phyloP scores from a whole-genome alignment of 1,140 invertebrate species.

The Drosophila tsacasi region DNA sequence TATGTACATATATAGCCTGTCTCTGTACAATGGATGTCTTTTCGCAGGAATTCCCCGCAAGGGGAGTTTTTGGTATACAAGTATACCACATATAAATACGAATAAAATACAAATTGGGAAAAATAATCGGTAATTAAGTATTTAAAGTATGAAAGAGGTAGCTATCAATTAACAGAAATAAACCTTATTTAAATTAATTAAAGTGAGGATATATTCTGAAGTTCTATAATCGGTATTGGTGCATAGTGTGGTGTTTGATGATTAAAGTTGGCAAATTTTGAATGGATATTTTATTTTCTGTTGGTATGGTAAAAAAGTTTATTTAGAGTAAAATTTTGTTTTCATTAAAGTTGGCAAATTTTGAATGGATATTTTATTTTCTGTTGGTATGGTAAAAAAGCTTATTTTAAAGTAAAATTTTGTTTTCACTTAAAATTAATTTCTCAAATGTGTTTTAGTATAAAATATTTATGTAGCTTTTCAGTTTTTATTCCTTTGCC shows the following conservation, averaged over 20 bases:
- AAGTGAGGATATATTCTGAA: not conserved
- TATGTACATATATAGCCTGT: conserved; percentile 14
- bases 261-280: too few relatives aligned
- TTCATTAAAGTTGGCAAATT: too few relatives aligned
- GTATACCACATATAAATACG: not conserved
- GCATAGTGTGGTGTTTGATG: not conserved
- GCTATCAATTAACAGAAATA: not conserved
- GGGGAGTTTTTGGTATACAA: conserved; percentile 9
- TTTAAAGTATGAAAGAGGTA: not conserved
- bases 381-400: too few relatives aligned
- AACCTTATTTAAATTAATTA: not conserved
- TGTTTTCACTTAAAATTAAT: too few relatives aligned
- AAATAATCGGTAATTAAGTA: not conserved
- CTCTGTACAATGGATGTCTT: conserved; percentile 19
- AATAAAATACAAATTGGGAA: not conserved
- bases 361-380: too few relatives aligned
- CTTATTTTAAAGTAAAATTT: too few relatives aligned
- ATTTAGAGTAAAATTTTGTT: too few relatives aligned
- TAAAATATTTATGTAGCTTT: too few relatives aligned
- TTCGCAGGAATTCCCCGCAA: conserved; percentile 11
- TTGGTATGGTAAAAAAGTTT: too few relatives aligned
- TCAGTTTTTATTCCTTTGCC: too few relatives aligned
- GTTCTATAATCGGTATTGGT: not conserved
- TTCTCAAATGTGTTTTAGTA: too few relatives aligned
- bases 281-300: too few relatives aligned